Base-by-base conservation (phyloP, 2,113 vertebrate species). In the Ascaphus truei region DNA sequence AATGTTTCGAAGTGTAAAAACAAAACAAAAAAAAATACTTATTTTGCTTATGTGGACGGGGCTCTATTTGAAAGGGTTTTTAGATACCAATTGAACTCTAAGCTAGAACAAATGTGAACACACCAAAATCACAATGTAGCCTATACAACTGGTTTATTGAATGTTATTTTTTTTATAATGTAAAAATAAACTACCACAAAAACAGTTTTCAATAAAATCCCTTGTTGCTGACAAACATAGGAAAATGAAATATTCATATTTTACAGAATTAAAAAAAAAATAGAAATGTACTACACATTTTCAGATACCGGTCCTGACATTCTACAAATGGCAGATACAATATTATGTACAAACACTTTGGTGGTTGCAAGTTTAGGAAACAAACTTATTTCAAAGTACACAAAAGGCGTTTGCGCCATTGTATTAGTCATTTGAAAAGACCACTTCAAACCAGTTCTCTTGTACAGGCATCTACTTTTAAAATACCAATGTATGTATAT, bases 201-300 rank as follows among this genome's bases (percentile, higher is more conserved):
- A 52, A 52, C 25, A 52, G 48, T 25, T 25, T 15, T 50, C 12
- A 52, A 26, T 52, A 39, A 39, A 39, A 39, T n/a, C n/a, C 36
- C 11, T 13, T 39, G 36, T 3, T 39, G 11, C 36, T 13, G n/a
- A 15, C 11, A 39, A 20, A 18, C 13, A 18, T 45, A 45, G n/a
- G 20, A 45, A 45, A 45, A 4, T 7, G 8, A 10, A 31, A 53
- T 30, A 31, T 55, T 15, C 13, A 37, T 1, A 29, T n/a, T 37
- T 50, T 29, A 59, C n/a, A 34, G 12, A 68, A 48, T 15, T 47
- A 57, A 47, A 57, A 67, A 68, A 48, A 58, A 60, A 43, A 33
- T 48, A 58, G 3, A 48, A 31, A 67, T 55, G 56, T 9, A 45
- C 13, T 22, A 48, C 57, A 18, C 37, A 31, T 45, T 56, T 11